Evolutionary conservation across 2,113 vertebrate species (phyloP).

Genomic region (Odontophorus gujanensis): DNA sequence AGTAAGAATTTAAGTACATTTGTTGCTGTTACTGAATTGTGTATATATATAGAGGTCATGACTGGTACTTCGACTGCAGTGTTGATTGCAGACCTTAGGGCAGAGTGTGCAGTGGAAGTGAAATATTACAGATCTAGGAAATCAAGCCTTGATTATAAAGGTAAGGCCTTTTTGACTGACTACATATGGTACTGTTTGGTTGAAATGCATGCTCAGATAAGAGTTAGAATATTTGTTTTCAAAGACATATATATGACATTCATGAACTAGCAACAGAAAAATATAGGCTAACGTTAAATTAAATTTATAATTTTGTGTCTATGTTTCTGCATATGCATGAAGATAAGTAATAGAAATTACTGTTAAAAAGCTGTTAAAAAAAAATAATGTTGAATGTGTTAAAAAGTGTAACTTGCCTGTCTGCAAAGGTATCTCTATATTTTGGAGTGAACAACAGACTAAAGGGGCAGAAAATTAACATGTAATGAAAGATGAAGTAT

Average conservation of each 20-base stretch:
- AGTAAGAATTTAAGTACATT: constrained; percentile 61
- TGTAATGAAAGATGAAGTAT: background rate
- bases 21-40: constrained; percentile 7
- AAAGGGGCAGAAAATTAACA: background rate
- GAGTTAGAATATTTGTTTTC: background rate
- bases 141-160: constrained; percentile 61
- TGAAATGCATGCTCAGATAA: background rate
- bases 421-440: background rate
- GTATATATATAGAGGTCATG: constrained; percentile 71
- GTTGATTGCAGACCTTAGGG: background rate
- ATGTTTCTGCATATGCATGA: background rate
- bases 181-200: background rate
- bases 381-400: background rate
- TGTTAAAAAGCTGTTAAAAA: constrained; percentile 10
- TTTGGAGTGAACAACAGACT: background rate
- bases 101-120: constrained; percentile 65
- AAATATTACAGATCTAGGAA: constrained; percentile 46
- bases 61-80: constrained; percentile 9
- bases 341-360: background rate
- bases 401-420: background rate
- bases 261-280: background rate
- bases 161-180: constrained; percentile 68
- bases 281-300: background rate
- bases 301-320: background rate
- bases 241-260: background rate